Base-by-base conservation (phyloP, 2,888 invertebrate genomes). In the Campaea margaritaria region DNA sequence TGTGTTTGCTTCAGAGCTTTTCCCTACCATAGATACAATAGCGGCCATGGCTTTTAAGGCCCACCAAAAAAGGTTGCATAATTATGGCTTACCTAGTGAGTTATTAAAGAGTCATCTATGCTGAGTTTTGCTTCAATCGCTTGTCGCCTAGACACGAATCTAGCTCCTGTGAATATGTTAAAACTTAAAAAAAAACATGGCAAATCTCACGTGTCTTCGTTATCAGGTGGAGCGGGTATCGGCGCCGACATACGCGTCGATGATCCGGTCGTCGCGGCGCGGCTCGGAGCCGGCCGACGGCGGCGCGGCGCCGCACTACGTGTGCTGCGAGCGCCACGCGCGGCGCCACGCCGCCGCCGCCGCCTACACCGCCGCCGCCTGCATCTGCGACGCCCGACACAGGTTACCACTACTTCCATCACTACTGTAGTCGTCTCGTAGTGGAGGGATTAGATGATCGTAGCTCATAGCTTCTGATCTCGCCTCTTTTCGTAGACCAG, bases 231-330 rank as follows among this genome's bases (percentile, higher is more conserved):
- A 94, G 21, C 91, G 95, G 54, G 93, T 96, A 56, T 91, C 94
- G 8, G 94, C 95, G 0, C 95, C 95, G 0, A 96, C 96, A 0
- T 93, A 94, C 73, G 93, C 95, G 12, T 95, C 94, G n/a, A 66
- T 94, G 54, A 80, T 87, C 36, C 94, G 94, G 1, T 85, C 93
- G 36, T 27, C 68, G 50, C 83, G 89, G 0, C 86, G 86, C 48
- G 75, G 79, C 70, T 79, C 80, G 44, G 83, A 85, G 70, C 84
- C 85, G 31, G 36, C 64, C 11, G 27, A 58, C 31, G 27, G 58
- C 31, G 7, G 39, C 60, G 58, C 49, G 42, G 1, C 60, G 48
- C 41, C 66, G 57, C 62, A 58, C 54, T 65, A 49, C 49, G 77
- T 80, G 54, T 59, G 59, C 58, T 87, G 89, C 76, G 78, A 85